A percentile compares a stretch with the other conserved stretches of the same genome.
phyloP scores from a whole-genome alignment of 2,888 invertebrate species.

The Drosophila acutilabella region DNA sequence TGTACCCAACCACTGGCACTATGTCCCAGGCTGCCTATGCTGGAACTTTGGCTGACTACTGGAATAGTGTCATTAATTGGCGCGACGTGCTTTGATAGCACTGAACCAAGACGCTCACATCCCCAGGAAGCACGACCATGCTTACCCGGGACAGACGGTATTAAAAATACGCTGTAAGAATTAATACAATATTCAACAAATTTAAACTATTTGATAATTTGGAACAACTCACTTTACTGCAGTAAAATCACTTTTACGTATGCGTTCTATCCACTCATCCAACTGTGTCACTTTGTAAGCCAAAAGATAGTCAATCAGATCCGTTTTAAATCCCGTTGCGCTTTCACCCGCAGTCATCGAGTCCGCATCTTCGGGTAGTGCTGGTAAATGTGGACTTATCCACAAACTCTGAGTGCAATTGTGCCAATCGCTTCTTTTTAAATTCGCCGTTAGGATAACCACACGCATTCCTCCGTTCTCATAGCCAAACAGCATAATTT shows the following conservation, averaged over 20 bases:
- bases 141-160: conserved; percentile 12
- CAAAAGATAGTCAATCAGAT: conserved; percentile 11
- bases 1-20: conserved; percentile 1
- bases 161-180: conserved; percentile 12
- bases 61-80: conserved; percentile 16
- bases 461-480: conserved; percentile 21
- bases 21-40: conserved; percentile 8
- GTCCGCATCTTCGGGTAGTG: background rate
- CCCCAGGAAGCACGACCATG: conserved; percentile 11
- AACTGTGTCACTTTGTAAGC: conserved; percentile 85
- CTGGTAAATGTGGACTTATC: conserved; percentile 19
- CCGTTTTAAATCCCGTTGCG: conserved; percentile 14
- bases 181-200: background rate
- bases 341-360: conserved; percentile 2
- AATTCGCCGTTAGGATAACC: conserved; percentile 20
- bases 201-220: background rate
- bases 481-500: conserved; percentile 25
- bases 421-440: background rate
- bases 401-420: conserved; percentile 19
- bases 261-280: conserved; percentile 89
- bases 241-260: conserved; percentile 86
- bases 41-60: conserved; percentile 19
- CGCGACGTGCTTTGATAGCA: background rate
- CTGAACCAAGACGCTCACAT: conserved; percentile 2
- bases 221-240: conserved; percentile 17